Conservation (phyloP, 2,888 invertebrate species). For the Folsomia candida region DNA sequence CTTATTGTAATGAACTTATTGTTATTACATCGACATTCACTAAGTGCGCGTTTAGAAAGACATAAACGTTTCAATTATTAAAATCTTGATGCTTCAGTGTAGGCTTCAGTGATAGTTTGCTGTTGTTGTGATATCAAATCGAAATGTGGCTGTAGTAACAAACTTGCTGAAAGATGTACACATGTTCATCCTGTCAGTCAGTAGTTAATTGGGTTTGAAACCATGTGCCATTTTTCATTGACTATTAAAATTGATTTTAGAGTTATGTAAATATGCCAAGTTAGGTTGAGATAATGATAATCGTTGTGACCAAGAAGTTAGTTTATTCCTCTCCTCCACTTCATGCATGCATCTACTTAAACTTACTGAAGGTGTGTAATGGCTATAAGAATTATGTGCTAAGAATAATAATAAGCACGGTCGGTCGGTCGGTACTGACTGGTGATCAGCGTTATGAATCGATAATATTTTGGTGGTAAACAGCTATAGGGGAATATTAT, state of each 20-base stretch:
- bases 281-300: neutral
- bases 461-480: neutral
- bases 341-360: neutral
- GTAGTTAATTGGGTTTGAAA: neutral
- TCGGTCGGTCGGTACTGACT: neutral
- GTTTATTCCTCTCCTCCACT: neutral
- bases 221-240: neutral
- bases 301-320: neutral
- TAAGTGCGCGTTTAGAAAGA: too few species aligned
- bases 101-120: too few species aligned
- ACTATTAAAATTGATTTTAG: neutral
- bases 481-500: neutral
- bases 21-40: too few species aligned
- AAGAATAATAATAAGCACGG: neutral
- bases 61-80: constrained; percentile 1
- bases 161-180: neutral
- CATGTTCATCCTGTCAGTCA: neutral
- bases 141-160: too few species aligned
- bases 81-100: too few species aligned
- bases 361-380: neutral
- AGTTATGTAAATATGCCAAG: constrained; percentile 1
- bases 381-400: neutral
- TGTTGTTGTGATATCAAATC: neutral
- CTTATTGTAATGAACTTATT: too few species aligned
- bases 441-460: neutral